Conservation (phyloP, 2,888 invertebrate genomes). For the Dynastes grantii region DNA sequence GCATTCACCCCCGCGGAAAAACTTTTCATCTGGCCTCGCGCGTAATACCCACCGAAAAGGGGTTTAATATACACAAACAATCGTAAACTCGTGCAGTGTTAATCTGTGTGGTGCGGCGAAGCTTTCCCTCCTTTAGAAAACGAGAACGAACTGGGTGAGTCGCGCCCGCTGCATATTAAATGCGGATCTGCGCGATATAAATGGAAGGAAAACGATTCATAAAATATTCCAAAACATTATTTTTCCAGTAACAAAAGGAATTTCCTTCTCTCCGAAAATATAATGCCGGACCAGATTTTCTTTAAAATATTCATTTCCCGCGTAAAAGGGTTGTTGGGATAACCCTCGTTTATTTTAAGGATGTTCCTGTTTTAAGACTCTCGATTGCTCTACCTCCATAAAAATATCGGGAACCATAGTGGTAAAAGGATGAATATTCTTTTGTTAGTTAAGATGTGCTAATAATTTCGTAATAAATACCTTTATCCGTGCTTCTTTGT, state of each 20-base stretch:
- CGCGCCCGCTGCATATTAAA: slow-evolving; percentile 8
- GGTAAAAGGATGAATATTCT: too few species aligned
- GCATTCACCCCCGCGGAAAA: slow-evolving; percentile 35
- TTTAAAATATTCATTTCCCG: slow-evolving; percentile 12
- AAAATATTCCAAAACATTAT: slow-evolving; percentile 14
- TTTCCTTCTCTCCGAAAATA: not conserved
- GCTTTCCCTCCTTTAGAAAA: slow-evolving; percentile 16
- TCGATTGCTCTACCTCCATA: too few species aligned
- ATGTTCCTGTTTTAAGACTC: too few species aligned
- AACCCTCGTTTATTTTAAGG: too few species aligned
- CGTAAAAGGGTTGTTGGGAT: too few species aligned
- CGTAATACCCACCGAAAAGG: slow-evolving; percentile 28
- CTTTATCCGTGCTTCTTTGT: too few species aligned
- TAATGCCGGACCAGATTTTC: slow-evolving; percentile 12
- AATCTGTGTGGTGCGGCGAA: slow-evolving; percentile 23
- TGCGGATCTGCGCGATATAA: not conserved
- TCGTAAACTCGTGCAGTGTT: slow-evolving; percentile 44
- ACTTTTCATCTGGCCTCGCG: slow-evolving; percentile 38
- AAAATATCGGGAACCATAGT: too few species aligned
- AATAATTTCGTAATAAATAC: too few species aligned
- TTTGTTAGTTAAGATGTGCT: too few species aligned
- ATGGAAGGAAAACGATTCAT: not conserved
- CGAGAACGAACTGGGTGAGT: not conserved
- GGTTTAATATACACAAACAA: slow-evolving; percentile 45
- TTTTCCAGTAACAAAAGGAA: slow-evolving; percentile 5